A percentile compares a stretch with the other conserved stretches of the same genome.
Evolutionary conservation across 2,113 vertebrate species (phyloP).

Genomic region (Apteryx owenii): DNA sequence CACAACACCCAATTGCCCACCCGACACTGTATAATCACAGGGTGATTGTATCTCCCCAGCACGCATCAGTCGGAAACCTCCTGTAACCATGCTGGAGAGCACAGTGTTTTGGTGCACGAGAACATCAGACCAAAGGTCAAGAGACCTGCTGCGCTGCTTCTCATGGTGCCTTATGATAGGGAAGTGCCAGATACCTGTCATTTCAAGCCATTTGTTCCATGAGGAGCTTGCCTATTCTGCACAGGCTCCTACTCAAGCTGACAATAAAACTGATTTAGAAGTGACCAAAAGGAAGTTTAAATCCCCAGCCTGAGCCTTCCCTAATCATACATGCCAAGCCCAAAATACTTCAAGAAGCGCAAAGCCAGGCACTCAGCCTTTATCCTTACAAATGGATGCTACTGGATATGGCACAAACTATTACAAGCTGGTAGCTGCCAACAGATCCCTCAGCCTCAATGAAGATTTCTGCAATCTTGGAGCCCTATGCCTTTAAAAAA

Average conservation of each 20-base stretch:
- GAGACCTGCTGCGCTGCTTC: neutral
- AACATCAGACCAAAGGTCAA: neutral
- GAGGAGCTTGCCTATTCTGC: neutral
- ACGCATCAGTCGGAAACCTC: neutral
- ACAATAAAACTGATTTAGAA: neutral
- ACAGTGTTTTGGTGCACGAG: neutral
- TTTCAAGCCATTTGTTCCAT: neutral
- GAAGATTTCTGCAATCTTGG: neutral
- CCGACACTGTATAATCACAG: conserved; percentile 15
- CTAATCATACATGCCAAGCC: neutral
- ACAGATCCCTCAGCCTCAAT: neutral
- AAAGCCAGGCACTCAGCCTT: neutral
- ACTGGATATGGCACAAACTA: neutral
- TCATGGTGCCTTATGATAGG: neutral
- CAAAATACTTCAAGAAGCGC: neutral
- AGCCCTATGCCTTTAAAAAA: neutral
- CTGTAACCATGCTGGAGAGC: neutral
- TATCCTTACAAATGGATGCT: neutral
- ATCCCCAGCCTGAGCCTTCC: neutral
- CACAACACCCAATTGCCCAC: conserved; percentile 8
- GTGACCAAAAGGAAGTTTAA: neutral
- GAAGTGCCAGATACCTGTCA: neutral
- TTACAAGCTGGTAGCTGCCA: neutral
- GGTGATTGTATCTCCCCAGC: neutral
- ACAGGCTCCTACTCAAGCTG: neutral